Conservation (phyloP, 2,113 vertebrate species). For the Oceanodroma tethys region DNA sequence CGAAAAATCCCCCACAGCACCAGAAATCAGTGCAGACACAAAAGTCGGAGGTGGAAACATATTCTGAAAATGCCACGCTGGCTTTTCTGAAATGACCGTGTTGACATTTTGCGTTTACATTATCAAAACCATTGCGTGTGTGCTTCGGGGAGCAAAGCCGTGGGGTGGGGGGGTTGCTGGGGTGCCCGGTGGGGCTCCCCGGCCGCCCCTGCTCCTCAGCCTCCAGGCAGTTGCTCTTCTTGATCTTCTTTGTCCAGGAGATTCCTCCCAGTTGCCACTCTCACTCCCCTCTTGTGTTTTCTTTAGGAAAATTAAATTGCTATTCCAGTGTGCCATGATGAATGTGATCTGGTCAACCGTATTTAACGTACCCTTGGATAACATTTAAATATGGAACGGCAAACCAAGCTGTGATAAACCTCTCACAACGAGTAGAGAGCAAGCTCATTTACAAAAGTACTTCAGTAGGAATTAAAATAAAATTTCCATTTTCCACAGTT, state of each 20-base stretch:
- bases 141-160: rapidly evolving
- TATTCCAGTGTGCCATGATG: background rate
- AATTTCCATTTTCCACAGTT: slow-evolving; percentile 20
- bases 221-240: background rate
- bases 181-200: background rate
- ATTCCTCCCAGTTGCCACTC: background rate
- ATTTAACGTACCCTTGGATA: background rate
- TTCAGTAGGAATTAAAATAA: slow-evolving; percentile 42
- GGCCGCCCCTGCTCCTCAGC: background rate
- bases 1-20: background rate
- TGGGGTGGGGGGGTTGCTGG: background rate
- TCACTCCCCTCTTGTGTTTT: background rate
- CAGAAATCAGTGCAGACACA: background rate
- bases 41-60: background rate
- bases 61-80: background rate
- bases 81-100: background rate
- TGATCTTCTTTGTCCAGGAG: background rate
- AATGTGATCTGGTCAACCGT: background rate
- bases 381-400: background rate
- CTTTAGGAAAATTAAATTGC: background rate
- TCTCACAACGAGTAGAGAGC: background rate
- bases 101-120: background rate
- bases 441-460: slow-evolving; percentile 32
- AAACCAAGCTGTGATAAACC: background rate
- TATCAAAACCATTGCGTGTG: rapidly evolving